A percentile compares a stretch with the other conserved stretches of the same genome.
Evolutionary conservation across 2,888 invertebrate genomes (phyloP).

Genomic region (Aleiodes leptofemur): DNA sequence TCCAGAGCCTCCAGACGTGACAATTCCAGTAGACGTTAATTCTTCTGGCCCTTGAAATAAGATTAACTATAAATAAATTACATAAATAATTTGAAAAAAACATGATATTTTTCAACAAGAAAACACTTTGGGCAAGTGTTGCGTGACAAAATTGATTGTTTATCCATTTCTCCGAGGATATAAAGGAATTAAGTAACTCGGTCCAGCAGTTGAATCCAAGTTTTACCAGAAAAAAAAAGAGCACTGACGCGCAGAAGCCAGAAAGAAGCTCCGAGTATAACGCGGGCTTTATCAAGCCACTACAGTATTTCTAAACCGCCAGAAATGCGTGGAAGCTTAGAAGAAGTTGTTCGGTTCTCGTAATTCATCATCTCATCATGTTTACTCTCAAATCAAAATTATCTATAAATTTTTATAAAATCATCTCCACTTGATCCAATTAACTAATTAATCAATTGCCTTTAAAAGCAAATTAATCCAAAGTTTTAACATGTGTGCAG

Average conservation of each 20-base stretch:
- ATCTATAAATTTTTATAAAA: too few relatives aligned
- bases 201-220: background rate
- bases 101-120: background rate
- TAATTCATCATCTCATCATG: background rate
- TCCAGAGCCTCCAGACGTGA: slow-evolving; percentile 51
- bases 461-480: background rate
- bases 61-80: background rate
- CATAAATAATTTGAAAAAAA: background rate
- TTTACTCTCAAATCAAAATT: background rate
- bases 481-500: background rate
- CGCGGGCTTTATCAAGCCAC: slow-evolving; percentile 62
- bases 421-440: too few relatives aligned
- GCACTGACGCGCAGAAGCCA: slow-evolving; percentile 64
- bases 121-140: background rate
- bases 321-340: slow-evolving; percentile 62
- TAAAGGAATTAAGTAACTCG: background rate
- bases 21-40: slow-evolving; percentile 58
- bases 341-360: slow-evolving; percentile 12
- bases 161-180: too few relatives aligned
- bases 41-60: slow-evolving; percentile 64
- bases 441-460: background rate
- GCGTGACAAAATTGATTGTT: too few relatives aligned
- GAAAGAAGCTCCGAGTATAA: slow-evolving; percentile 46
- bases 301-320: slow-evolving; percentile 55
- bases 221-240: background rate